Base-by-base conservation (phyloP, 92 coral and sea anemone genomes). In the Ricordea florida region DNA sequence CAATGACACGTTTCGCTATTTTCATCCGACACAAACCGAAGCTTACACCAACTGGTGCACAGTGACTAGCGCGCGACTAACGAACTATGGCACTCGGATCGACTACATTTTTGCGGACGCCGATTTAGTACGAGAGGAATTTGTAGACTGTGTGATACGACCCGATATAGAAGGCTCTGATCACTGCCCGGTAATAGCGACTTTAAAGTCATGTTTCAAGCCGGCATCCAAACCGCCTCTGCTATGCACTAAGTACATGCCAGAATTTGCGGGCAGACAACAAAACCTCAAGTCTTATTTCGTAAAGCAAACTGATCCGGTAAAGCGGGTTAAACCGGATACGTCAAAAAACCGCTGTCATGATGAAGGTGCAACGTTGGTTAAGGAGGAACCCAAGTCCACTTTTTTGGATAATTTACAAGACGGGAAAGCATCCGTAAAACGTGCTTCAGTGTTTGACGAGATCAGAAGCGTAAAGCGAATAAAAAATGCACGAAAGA, bases 1-100 rank as follows among this genome's bases (percentile, higher is more conserved):
- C 45, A 79, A 85, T 1, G 99, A 96, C 46, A 62, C 97, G 0
- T 92, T 96, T 49, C 85, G 99, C 22, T 86, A 79, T 36, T 86
- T 92, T 27, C 90, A 96, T 49, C 94, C 94, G n/a, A 18, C 78
- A 18, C 91, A 92, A 52, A 41, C 64, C 8, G 86, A 81, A 2
- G 99, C 99, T 0, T 96, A 73, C 69, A 96, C 99, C 0, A 92
- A 93, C 69, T 96, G 99, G 99, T 89, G 91, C 23, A 96, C 99
- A 0, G 69, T 81, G 7, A 96, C 99, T 0, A 89, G 99, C 15
- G 99, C 99, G 10, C 74, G 99, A 2, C 96, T 88, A 64, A 96
- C 99, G 5, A 96, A 96, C 67, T 96, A 96, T 20, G 99, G 99
- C 24, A 96, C 87, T 14, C 76, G 99, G 23, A 84, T 96, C 1